Evolutionary conservation across 2,888 invertebrate genomes (phyloP), one percentile per base, ranked within the genome.

Genomic region (Ophion costatus): DNA sequence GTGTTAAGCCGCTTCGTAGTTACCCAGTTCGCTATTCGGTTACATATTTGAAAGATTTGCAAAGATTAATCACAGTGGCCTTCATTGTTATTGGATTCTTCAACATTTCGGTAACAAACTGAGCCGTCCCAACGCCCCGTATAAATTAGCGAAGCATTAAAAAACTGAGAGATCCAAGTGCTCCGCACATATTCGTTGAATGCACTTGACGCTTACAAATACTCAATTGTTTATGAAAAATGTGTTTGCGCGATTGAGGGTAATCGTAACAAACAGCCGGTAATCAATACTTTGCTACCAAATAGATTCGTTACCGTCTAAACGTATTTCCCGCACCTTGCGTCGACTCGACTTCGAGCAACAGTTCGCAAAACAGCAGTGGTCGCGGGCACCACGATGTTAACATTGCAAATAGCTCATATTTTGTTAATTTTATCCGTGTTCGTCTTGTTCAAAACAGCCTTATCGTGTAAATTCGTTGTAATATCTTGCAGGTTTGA

Each of bases 341-440:
- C 56, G 24, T 70, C 56, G 29, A 29, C 56, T 70, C n/a, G 10
- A 70, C n/a, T 70, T 56, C n/a, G n/a, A 14, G n/a, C 70, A 29
- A 70, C 70, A 70, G 56, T 70, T 70, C 70, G 56, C 70, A 17
- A n/a, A 56, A 24, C 22, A 56, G 14, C 29, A 29, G 9, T 42
- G 9, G 42, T 20, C 17, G 6, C 29, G 14, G 10, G 24, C 29
- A 29, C n/a, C n/a, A 17, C 63, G 10, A 63, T 20, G 11, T 17
- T 29, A 17, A 6, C 24, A 63, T 29, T 63, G 63, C 63, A 63
- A 63, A 29, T 63, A 29, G 45, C 10, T 9, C 14, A 3, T 11
- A 14, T 11, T 45, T 45, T 45, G 45, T 45, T 45, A 14, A 14
- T 10, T 45, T 45, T 10, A 45, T 45, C 45, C 45, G 45, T 9